These are phyloP conservation scores for Eupelmus urozonus DNA, from an alignment of 2,888 invertebrate genomes.

Conservation along the genomic window DNA sequence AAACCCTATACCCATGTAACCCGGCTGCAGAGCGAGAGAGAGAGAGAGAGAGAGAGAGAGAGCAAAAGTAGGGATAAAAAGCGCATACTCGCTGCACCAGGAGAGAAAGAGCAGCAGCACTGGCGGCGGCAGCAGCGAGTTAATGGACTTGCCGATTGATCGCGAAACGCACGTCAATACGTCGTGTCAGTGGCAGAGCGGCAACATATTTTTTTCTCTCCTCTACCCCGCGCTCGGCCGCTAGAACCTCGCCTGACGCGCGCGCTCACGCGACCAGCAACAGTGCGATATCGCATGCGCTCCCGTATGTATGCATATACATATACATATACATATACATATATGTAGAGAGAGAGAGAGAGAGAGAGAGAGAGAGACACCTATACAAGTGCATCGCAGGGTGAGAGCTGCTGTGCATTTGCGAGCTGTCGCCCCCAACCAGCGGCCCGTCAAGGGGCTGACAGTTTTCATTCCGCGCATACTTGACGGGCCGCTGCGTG, in stretches of 20 bases:
- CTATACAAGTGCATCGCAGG: too few species aligned
- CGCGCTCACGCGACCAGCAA: conserved; percentile 42
- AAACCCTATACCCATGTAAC: not conserved
- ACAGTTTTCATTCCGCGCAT: conserved; percentile 72
- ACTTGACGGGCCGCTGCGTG: conserved; percentile 65
- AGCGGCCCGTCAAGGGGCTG: conserved; percentile 68
- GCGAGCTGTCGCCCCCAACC: conserved; percentile 71
- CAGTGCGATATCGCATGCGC: conserved; percentile 61
- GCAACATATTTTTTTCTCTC: conserved; percentile 46
- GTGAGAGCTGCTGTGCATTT: conserved; percentile 65
- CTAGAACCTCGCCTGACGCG: conserved; percentile 23
- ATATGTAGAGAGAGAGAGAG: not conserved
- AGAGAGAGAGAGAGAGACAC: not conserved
- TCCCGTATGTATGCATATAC: conserved; percentile 15
- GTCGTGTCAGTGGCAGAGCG: conserved; percentile 57
- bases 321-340: not conserved
- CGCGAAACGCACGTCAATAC: conserved; percentile 59
- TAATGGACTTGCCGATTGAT: conserved; percentile 60
- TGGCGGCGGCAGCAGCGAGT: conserved; percentile 8
- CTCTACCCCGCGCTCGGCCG: conserved; percentile 10
- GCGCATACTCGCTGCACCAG: not conserved
- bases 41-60: not conserved
- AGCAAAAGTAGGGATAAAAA: conserved; percentile 30
- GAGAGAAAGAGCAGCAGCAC: not conserved
- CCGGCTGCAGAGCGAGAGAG: not conserved